Evolutionary conservation across 2,888 invertebrate species (phyloP), one percentile per base, ranked within the genome.

Genomic region (Rhagium mordax): DNA sequence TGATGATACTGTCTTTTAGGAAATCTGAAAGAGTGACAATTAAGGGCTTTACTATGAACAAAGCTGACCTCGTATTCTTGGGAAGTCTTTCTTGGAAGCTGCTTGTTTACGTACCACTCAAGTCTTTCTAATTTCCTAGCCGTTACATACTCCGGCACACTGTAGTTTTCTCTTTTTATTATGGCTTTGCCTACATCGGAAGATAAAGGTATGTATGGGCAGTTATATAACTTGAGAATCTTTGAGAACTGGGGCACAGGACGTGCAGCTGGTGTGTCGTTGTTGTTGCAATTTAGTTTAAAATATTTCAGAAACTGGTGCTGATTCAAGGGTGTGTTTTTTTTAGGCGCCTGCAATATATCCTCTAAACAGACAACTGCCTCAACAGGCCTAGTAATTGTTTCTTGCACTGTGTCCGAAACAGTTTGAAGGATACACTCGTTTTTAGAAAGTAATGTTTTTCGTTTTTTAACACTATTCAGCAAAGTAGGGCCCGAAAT

Each of bases 131-230:
- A 69, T 75, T 82, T 80, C 53, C 78, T 76, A 20, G 78, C 60
- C 62, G 79, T 81, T 6, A 79, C 72, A 15, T 82, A 79, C 57
- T 81, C 79, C 20, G 82, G 73, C 16, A 85, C 74, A 51, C 53
- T 66, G 49, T 72, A 65, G 79, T 82, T 66, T 81, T 79, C 57
- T 53, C 75, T 74, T 18, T 75, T 71, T 60, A 82, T 80, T 57
- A 85, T 74, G 48, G 77, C 75, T 60, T 78, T 76, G 5, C 86
- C 85, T 57, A 84, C 72, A 71, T 86, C 83, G 3, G 86, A 86
- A 1, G 85, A 85, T 62, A 86, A 82, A 51, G 86, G 86, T 55
- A 86, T 81, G 62, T 81, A 68, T 0, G 72, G 72, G 20, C 72
- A 74, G 21, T 70, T 53, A 33, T 75, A 73, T 59, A 77, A 72